A percentile compares a stretch with the other conserved stretches of the same genome.
These are phyloP conservation scores for Gallinago media DNA, from an alignment of 2,113 vertebrate genomes.

Conservation along the genomic window DNA sequence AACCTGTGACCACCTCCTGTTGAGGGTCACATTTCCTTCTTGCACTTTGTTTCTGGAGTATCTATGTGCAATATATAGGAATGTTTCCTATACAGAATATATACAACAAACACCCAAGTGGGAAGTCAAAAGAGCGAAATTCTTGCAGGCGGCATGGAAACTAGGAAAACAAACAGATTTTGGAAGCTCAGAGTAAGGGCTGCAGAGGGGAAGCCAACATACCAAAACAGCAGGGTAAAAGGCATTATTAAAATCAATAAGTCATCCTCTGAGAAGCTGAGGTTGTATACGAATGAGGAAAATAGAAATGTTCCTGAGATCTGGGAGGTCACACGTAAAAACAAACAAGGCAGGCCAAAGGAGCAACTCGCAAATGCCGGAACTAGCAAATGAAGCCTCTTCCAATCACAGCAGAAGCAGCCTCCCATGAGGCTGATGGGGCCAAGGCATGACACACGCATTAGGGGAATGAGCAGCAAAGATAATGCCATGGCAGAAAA, in stretches of 20 bases:
- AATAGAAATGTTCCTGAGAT: constrained; percentile 23
- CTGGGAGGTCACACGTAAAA: constrained; percentile 11
- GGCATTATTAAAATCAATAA: constrained; percentile 66
- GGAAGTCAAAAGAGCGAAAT: constrained; percentile 52
- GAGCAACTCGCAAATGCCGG: neutral
- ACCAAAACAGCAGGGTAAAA: constrained; percentile 71
- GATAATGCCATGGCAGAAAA: neutral
- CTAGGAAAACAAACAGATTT: constrained; percentile 73
- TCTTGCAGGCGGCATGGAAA: constrained; percentile 66
- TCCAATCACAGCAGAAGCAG: neutral
- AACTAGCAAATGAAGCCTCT: neutral
- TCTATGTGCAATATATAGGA: constrained; percentile 12
- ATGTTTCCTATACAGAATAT: constrained; percentile 50
- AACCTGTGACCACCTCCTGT: neutral
- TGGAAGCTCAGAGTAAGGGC: constrained; percentile 32
- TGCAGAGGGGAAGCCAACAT: constrained; percentile 61
- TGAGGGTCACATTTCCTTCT: neutral
- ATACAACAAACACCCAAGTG: constrained; percentile 66
- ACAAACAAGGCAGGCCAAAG: constrained; percentile 21
- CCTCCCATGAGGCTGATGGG: neutral
- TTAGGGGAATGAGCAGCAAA: neutral
- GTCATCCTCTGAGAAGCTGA: constrained; percentile 51
- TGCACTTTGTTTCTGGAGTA: neutral
- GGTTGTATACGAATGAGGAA: neutral
- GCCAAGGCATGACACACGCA: neutral